phyloP scores from a whole-genome alignment of 2,113 vertebrate species.

The Vidua macroura region DNA sequence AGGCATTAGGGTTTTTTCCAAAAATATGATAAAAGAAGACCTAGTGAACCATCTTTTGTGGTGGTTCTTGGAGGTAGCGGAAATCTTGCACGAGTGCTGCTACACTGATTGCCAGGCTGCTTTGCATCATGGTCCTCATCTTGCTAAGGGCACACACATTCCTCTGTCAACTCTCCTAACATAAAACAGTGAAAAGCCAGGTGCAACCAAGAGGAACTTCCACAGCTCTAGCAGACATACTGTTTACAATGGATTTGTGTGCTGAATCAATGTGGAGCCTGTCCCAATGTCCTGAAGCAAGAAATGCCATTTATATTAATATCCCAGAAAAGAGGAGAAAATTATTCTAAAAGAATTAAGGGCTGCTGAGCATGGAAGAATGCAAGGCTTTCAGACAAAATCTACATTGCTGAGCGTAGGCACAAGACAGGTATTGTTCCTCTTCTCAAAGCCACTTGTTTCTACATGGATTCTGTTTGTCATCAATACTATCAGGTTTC shows the following conservation, averaged over 20 bases:
- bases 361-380: not conserved
- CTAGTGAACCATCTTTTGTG: not conserved
- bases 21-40: not conserved
- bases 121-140: not conserved
- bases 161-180: not conserved
- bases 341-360: not conserved
- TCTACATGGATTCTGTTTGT: not conserved
- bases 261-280: not conserved
- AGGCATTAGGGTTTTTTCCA: not conserved
- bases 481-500: not conserved
- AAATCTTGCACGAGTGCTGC: not conserved
- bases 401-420: rapidly evolving
- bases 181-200: not conserved
- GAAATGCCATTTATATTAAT: not conserved
- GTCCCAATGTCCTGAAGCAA: not conserved
- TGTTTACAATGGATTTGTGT: not conserved
- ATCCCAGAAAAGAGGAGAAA: not conserved
- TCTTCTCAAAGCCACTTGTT: conserved; percentile 4
- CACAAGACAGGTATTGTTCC: not conserved
- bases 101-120: not conserved
- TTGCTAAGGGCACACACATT: not conserved
- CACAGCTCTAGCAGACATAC: not conserved
- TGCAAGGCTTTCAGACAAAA: not conserved
- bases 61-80: not conserved
- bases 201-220: not conserved